These are phyloP conservation scores for Heterocephalus glaber DNA, from an alignment of 2,113 vertebrate species.

Conservation along the genomic window DNA sequence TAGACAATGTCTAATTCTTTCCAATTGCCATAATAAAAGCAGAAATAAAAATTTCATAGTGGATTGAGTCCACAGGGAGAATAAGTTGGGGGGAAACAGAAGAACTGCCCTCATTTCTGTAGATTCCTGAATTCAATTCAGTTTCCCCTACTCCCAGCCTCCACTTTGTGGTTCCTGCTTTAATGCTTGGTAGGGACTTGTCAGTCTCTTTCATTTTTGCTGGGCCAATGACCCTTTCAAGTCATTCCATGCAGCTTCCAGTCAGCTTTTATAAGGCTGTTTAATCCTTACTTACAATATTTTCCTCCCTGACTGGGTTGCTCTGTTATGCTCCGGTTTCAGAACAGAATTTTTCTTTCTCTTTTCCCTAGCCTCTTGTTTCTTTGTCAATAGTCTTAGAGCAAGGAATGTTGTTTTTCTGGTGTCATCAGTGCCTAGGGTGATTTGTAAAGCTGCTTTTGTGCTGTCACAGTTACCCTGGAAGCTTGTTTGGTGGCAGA, in stretches of 20 bases:
- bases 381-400: constrained; percentile 81
- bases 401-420: constrained; percentile 85
- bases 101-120: constrained; percentile 39
- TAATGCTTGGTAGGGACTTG: neutral
- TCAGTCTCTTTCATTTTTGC: constrained; percentile 26
- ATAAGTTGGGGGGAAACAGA: neutral
- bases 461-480: constrained; percentile 19
- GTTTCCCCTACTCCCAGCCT: neutral
- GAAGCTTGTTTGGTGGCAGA: constrained; percentile 44
- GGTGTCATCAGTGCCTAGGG: constrained; percentile 82
- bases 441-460: constrained; percentile 79
- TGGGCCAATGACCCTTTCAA: constrained; percentile 57
- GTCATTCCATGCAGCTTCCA: constrained; percentile 56
- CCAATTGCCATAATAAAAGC: constrained; percentile 74
- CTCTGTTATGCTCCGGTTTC: constrained; percentile 51
- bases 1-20: constrained; percentile 81
- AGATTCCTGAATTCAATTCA: constrained; percentile 10
- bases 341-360: constrained; percentile 48
- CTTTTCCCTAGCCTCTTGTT: constrained; percentile 73
- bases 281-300: constrained; percentile 68
- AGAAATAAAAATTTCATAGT: constrained; percentile 77
- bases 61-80: constrained; percentile 56
- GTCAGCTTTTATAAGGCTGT: constrained; percentile 67
- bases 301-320: constrained; percentile 67
- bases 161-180: neutral